A percentile compares a stretch with the other conserved stretches of the same genome.
phyloP scores from a whole-genome alignment of 2,797 vertebrate species.

The Acipenser ruthenus region DNA sequence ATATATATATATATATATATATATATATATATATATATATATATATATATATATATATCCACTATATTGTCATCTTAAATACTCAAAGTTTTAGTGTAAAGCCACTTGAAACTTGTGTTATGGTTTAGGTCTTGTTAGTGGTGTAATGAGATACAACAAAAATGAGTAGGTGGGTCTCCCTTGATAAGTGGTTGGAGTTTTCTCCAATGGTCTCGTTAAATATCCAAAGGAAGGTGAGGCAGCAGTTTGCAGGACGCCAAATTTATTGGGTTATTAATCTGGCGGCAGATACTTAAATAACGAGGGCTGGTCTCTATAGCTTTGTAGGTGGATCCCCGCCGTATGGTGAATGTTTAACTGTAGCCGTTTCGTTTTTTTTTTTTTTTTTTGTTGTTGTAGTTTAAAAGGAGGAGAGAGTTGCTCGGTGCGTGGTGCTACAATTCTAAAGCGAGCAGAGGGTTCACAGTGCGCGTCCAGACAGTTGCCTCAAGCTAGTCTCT shows the following conservation, averaged over 20 bases:
- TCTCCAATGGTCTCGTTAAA: constrained; percentile 11
- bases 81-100: too few relatives aligned
- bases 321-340: constrained; percentile 20
- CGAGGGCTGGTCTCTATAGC: constrained; percentile 24
- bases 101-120: constrained; percentile 21
- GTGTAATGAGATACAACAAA: constrained; percentile 35
- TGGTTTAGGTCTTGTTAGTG: constrained; percentile 23
- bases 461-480: constrained; percentile 6
- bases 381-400: constrained; percentile 33
- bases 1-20: too few relatives aligned
- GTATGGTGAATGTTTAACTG: constrained; percentile 36
- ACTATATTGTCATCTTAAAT: too few relatives aligned
- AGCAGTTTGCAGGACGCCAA: constrained; percentile 18
- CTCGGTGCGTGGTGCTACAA: constrained; percentile 9
- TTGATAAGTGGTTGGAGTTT: constrained; percentile 7
- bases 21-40: too few relatives aligned
- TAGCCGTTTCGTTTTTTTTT: constrained; percentile 36
- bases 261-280: constrained; percentile 32
- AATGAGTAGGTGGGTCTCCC: constrained; percentile 27
- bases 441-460: constrained; percentile 7
- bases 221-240: constrained; percentile 7
- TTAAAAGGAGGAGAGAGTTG: constrained; percentile 23
- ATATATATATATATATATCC: too few relatives aligned
- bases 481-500: constrained; percentile 16
- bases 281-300: constrained; percentile 30